These are phyloP conservation scores for Drosophila borborema DNA, from an alignment of 2,888 invertebrate genomes.

Conservation along the genomic window DNA sequence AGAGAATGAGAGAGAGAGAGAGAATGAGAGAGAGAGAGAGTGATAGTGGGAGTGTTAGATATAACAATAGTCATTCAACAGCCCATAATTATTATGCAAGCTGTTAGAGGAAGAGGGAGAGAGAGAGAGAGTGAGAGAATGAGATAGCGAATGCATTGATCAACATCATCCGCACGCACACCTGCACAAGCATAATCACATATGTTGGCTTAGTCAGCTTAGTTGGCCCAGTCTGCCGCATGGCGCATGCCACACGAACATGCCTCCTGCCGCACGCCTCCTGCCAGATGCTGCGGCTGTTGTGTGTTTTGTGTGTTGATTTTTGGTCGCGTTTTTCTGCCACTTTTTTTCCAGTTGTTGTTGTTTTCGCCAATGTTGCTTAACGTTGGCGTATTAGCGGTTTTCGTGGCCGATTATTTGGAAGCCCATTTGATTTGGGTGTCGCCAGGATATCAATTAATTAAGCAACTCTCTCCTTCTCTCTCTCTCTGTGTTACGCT, in stretches of 20 bases:
- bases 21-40: background rate
- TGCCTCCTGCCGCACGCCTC: slow-evolving; percentile 34
- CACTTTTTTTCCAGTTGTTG: slow-evolving; percentile 8
- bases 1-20: background rate
- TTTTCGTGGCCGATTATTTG: slow-evolving; percentile 81
- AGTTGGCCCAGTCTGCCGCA: slow-evolving; percentile 30
- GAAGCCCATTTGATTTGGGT: slow-evolving; percentile 68
- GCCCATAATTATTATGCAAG: too few relatives aligned
- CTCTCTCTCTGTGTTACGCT: too few relatives aligned
- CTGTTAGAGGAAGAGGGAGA: background rate
- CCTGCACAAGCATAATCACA: background rate
- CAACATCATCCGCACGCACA: slow-evolving; percentile 29
- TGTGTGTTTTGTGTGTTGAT: slow-evolving; percentile 51
- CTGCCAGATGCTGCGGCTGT: slow-evolving; percentile 39
- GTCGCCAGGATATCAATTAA: slow-evolving; percentile 46
- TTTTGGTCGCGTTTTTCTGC: slow-evolving; percentile 61
- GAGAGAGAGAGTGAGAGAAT: background rate
- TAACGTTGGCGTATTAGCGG: slow-evolving; percentile 78
- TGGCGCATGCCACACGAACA: slow-evolving; percentile 42
- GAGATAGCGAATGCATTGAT: slow-evolving; percentile 15
- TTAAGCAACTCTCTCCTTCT: slow-evolving; percentile 20
- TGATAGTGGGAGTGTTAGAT: too few relatives aligned
- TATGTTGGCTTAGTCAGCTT: slow-evolving; percentile 14
- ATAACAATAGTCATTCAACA: too few relatives aligned
- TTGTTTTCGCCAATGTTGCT: slow-evolving; percentile 3